Evolutionary conservation across 1,140 invertebrate genomes (phyloP).

Genomic region (Pseudomyrmex sp.): DNA sequence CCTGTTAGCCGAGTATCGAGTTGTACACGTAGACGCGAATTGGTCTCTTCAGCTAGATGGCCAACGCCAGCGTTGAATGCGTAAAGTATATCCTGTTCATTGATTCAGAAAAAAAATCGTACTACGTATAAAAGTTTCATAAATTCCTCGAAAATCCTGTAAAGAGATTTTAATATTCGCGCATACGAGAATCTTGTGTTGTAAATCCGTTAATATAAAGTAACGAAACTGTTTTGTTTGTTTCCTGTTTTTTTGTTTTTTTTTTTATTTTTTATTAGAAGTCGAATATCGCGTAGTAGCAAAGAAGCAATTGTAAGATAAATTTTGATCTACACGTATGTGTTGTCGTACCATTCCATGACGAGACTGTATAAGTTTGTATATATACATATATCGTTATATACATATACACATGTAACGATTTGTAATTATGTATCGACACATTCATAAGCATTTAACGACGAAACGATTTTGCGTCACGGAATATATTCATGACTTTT

Average conservation of each 20-base stretch:
- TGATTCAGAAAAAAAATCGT: not conserved
- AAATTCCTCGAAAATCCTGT: not conserved
- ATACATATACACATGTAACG: slow-evolving; percentile 21
- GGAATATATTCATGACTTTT: slow-evolving; percentile 52
- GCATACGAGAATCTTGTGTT: slow-evolving; percentile 14
- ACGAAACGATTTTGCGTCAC: slow-evolving; percentile 68
- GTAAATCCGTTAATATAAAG: slow-evolving; percentile 13
- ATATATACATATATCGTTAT: slow-evolving; percentile 78
- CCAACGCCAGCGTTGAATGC: too few relatives aligned
- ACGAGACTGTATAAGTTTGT: slow-evolving; percentile 81
- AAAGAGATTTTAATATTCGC: not conserved
- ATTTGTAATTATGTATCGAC: slow-evolving; percentile 65
- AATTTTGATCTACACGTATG: slow-evolving; percentile 68
- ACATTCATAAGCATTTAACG: slow-evolving; percentile 73
- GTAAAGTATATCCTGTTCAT: not conserved
- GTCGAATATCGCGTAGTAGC: slow-evolving; percentile 69
- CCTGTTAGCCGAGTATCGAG: too few relatives aligned
- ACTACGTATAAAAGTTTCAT: not conserved
- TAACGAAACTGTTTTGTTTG: too few relatives aligned
- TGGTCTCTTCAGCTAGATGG: too few relatives aligned
- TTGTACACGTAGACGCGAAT: too few relatives aligned
- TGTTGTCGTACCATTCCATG: slow-evolving; percentile 81
- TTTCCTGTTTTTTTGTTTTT: too few relatives aligned
- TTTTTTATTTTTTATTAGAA: slow-evolving; percentile 20
- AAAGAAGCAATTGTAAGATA: slow-evolving; percentile 53